Conservation (phyloP, 2,797 vertebrate genomes). For the Paguma larvata region DNA sequence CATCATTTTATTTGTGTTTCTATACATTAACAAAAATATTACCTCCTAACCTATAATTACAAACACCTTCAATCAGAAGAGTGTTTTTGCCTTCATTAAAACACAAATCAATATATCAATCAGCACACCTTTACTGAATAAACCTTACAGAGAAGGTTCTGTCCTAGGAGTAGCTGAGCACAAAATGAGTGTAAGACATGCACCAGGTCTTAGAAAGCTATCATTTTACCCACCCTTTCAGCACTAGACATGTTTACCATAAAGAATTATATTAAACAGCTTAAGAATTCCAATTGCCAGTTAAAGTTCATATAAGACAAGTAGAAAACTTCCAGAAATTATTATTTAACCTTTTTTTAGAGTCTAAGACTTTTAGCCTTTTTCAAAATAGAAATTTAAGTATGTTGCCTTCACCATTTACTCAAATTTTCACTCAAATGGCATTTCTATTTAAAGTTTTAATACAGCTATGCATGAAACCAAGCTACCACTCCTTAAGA, state of each 20-base stretch:
- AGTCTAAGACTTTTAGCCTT: background rate
- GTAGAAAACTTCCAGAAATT: slow-evolving; percentile 27
- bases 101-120: background rate
- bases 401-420: background rate
- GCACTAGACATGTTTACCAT: slow-evolving; percentile 59
- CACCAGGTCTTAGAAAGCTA: slow-evolving; percentile 11
- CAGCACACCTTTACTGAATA: background rate
- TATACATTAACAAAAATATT: background rate
- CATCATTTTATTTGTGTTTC: background rate
- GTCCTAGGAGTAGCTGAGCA: background rate
- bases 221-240: slow-evolving; percentile 9
- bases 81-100: slow-evolving; percentile 49
- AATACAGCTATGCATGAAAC: background rate
- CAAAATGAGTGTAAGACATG: background rate
- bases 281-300: slow-evolving; percentile 18
- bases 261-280: slow-evolving; percentile 27
- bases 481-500: slow-evolving; percentile 31
- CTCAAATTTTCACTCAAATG: slow-evolving; percentile 39
- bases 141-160: background rate
- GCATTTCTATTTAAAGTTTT: slow-evolving; percentile 38
- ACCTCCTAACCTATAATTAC: background rate
- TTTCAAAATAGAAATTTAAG: slow-evolving; percentile 47
- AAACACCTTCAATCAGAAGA: background rate
- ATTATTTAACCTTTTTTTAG: background rate
- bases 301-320: slow-evolving; percentile 56